Conservation (phyloP, 2,113 vertebrate genomes). For the Eubucco bourcierii region DNA sequence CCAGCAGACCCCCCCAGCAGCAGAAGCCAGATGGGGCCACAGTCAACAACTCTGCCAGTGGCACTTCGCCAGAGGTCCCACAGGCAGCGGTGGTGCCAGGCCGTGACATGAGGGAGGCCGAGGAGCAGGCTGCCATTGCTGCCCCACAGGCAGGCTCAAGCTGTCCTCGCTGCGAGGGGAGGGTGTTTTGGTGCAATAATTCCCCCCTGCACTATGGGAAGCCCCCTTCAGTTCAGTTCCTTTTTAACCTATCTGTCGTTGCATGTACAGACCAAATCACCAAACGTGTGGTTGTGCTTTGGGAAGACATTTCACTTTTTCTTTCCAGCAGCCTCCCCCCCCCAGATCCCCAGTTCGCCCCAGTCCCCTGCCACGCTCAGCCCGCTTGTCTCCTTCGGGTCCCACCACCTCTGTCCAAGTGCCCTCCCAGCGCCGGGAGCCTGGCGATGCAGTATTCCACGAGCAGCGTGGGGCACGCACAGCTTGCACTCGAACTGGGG, state of each 20-base stretch:
- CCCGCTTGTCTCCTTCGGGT: background rate
- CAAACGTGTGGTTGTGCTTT: slow-evolving; percentile 28
- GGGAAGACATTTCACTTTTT: slow-evolving; percentile 19
- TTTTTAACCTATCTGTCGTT: slow-evolving; percentile 28
- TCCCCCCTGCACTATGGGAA: slow-evolving; percentile 40
- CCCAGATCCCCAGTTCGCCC: background rate
- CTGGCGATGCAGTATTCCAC: slow-evolving; percentile 69
- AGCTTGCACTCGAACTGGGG: slow-evolving; percentile 53
- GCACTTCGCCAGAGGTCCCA: background rate
- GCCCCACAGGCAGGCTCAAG: background rate
- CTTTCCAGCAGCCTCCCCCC: background rate
- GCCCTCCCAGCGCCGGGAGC: slow-evolving; percentile 32
- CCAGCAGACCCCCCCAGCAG: background rate
- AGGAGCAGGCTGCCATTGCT: background rate
- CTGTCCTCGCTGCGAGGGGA: slow-evolving; percentile 22
- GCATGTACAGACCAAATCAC: slow-evolving; percentile 61
- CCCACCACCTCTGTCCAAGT: slow-evolving; percentile 30
- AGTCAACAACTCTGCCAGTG: rapidly evolving
- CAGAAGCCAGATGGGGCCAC: rapidly evolving
- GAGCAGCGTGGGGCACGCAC: slow-evolving; percentile 25
- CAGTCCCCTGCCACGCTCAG: background rate
- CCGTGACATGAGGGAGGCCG: rapidly evolving
- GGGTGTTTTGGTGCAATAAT: slow-evolving; percentile 60
- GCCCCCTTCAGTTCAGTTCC: background rate
- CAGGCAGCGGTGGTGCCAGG: background rate